Conservation (phyloP, 2,888 invertebrate species). For the Sericinus montela region DNA sequence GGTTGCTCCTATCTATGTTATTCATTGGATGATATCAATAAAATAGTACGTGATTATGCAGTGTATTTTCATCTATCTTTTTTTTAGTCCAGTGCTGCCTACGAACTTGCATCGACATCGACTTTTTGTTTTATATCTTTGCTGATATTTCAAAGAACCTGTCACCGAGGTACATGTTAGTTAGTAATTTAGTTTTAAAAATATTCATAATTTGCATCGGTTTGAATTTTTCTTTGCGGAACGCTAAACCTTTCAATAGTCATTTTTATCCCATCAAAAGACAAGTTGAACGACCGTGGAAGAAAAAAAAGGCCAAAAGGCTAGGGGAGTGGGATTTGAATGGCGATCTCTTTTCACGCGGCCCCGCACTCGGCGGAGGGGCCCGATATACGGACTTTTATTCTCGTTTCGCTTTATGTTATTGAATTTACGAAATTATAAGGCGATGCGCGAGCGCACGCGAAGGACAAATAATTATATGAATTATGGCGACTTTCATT, state of each 20-base stretch:
- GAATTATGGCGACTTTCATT: background rate
- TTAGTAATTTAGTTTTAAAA: too few species aligned
- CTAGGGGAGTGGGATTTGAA: constrained; percentile 30
- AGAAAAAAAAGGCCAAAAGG: constrained; percentile 29
- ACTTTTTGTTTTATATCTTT: too few species aligned
- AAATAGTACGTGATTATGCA: too few species aligned
- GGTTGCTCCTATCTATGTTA: too few species aligned
- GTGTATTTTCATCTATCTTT: too few species aligned
- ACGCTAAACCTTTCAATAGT: constrained; percentile 21
- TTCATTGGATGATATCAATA: too few species aligned
- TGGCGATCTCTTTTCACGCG: constrained; percentile 28
- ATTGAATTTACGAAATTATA: constrained; percentile 2
- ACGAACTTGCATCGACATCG: too few species aligned
- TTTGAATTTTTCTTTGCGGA: background rate
- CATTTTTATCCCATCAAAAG: constrained; percentile 38
- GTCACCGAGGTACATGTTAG: too few species aligned
- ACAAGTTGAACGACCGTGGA: constrained; percentile 59
- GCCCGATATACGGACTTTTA: background rate
- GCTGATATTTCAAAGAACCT: too few species aligned
- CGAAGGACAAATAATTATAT: background rate
- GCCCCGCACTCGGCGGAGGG: constrained; percentile 14
- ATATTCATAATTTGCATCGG: too few species aligned
- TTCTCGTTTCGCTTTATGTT: background rate
- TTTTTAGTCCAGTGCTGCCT: too few species aligned
- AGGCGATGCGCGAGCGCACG: constrained; percentile 9